A percentile compares a stretch with the other conserved stretches of the same genome.
Evolutionary conservation across 2,888 invertebrate species (phyloP).

Genomic region (Atrina japonica): DNA sequence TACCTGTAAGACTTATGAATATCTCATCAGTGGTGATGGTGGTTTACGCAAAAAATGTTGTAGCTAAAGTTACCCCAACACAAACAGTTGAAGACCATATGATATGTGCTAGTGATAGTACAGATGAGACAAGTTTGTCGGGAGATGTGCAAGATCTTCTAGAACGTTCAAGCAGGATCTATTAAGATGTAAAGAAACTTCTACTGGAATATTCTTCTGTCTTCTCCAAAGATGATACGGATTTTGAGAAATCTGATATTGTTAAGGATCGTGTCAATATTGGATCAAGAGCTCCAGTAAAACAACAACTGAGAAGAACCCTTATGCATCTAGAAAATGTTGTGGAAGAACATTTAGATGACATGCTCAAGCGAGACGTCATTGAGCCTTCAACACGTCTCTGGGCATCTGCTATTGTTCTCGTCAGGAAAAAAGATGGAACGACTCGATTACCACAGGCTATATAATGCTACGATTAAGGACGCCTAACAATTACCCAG

Average conservation of each 20-base stretch:
- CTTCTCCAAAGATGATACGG: slow-evolving; percentile 8
- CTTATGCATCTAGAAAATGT: background rate
- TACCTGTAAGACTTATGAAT: slow-evolving; percentile 13
- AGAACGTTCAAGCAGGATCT: background rate
- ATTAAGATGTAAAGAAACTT: background rate
- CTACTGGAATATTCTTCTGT: background rate
- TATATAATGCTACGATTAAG: slow-evolving; percentile 16
- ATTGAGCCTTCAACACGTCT: slow-evolving; percentile 3
- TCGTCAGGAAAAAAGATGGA: slow-evolving; percentile 11
- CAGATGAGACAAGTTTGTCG: background rate
- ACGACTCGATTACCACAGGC: slow-evolving; percentile 1
- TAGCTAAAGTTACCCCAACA: slow-evolving; percentile 1
- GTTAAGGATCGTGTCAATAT: slow-evolving; percentile 9
- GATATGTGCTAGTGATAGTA: background rate
- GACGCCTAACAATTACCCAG: slow-evolving; percentile 21
- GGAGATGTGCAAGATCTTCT: background rate
- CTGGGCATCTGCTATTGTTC: slow-evolving; percentile 12
- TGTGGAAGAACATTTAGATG: background rate
- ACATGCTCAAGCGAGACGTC: slow-evolving; percentile 2
- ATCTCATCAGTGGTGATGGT: background rate
- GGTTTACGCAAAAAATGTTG: background rate
- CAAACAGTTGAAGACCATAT: background rate
- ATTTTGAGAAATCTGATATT: slow-evolving; percentile 11
- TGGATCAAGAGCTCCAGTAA: background rate
- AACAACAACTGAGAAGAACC: background rate